phyloP scores from a whole-genome alignment of 2,888 invertebrate species.

The Cyclophora punctaria region DNA sequence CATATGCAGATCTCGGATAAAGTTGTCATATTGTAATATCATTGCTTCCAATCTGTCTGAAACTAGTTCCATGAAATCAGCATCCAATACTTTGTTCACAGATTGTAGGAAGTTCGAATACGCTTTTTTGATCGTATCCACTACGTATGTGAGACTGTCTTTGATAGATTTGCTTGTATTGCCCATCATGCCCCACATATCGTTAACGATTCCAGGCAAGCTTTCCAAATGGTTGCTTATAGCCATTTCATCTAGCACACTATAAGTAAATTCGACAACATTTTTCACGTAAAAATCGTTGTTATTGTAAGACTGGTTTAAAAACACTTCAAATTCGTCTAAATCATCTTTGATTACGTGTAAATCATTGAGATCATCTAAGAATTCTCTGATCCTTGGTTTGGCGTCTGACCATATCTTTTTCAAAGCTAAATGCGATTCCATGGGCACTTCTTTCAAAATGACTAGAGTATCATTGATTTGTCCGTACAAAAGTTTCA shows the following conservation, averaged over 20 bases:
- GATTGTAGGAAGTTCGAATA: slow-evolving; percentile 82
- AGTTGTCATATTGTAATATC: slow-evolving; percentile 85
- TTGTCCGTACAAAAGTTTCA: slow-evolving; percentile 58
- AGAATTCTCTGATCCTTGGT: slow-evolving; percentile 79
- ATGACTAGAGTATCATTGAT: slow-evolving; percentile 60
- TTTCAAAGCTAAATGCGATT: slow-evolving; percentile 78
- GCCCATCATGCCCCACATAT: slow-evolving; percentile 90
- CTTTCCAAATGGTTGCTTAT: slow-evolving; percentile 85
- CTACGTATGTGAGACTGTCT: slow-evolving; percentile 83
- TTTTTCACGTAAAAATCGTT: slow-evolving; percentile 91
- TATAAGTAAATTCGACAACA: slow-evolving; percentile 80
- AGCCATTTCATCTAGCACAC: slow-evolving; percentile 85
- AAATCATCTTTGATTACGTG: slow-evolving; percentile 82
- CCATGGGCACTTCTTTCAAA: slow-evolving; percentile 76
- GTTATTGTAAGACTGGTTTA: slow-evolving; percentile 84
- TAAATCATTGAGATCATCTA: slow-evolving; percentile 83
- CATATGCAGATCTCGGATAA: slow-evolving; percentile 85
- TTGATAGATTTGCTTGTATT: slow-evolving; percentile 87
- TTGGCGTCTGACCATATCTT: slow-evolving; percentile 86
- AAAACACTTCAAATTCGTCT: slow-evolving; percentile 79
- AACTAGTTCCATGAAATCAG: slow-evolving; percentile 83
- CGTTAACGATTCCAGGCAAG: slow-evolving; percentile 85
- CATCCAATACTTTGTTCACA: slow-evolving; percentile 80
- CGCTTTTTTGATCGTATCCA: slow-evolving; percentile 81
- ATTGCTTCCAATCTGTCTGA: slow-evolving; percentile 80